These are phyloP conservation scores for Podocnemis expansa DNA, from an alignment of 2,113 vertebrate genomes.

Conservation along the genomic window DNA sequence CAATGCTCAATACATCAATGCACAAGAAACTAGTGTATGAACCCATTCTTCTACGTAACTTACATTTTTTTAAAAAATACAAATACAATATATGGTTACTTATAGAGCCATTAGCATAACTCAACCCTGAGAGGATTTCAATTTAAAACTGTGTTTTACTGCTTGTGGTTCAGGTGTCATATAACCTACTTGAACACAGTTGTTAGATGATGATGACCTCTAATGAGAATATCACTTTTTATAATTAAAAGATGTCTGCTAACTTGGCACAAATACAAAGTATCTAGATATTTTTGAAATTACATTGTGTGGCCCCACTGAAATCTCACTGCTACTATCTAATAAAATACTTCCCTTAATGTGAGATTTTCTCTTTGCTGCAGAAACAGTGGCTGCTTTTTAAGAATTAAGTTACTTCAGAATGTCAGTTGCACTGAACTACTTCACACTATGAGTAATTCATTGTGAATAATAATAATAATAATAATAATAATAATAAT, in stretches of 20 bases:
- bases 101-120: neutral
- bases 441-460: neutral
- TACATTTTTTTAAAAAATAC: neutral
- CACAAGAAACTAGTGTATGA: neutral
- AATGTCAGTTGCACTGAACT: neutral
- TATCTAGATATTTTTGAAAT: neutral
- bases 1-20: neutral
- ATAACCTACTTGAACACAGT: neutral
- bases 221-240: neutral
- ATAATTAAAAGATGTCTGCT: neutral
- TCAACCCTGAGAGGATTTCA: neutral
- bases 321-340: neutral
- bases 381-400: neutral
- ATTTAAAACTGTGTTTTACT: neutral
- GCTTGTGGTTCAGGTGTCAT: rapidly evolving
- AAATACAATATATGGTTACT: neutral
- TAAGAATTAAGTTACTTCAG: neutral
- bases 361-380: neutral
- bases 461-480: neutral
- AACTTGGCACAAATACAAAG: neutral
- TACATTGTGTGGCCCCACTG: neutral
- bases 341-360: neutral
- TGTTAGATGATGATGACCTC: neutral
- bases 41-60: neutral
- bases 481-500: neutral